A percentile compares a stretch with the other conserved stretches of the same genome.
These are phyloP conservation scores for Mechanitis mazaeus DNA, from an alignment of 2,888 invertebrate genomes.

Conservation along the genomic window DNA sequence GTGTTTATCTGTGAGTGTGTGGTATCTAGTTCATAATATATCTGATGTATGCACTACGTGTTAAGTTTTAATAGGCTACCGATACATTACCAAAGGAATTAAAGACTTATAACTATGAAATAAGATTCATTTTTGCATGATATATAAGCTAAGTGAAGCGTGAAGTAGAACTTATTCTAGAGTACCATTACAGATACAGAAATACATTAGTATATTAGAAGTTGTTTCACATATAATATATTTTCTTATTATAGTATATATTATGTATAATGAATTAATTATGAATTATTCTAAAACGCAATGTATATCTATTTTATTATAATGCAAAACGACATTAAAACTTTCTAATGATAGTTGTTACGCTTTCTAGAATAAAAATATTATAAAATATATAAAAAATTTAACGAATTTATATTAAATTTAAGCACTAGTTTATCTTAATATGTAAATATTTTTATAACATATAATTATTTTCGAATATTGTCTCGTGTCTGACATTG, in stretches of 20 bases:
- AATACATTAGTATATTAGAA: background rate
- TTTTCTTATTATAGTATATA: background rate
- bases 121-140: slow-evolving; percentile 2
- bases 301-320: background rate
- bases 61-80: slow-evolving; percentile 5
- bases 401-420: background rate
- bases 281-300: too few species aligned
- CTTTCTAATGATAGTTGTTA: slow-evolving; percentile 22
- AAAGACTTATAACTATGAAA: background rate
- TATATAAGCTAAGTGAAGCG: background rate
- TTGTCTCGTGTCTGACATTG: too few species aligned
- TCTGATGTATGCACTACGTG: background rate
- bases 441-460: too few species aligned
- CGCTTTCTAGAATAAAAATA: slow-evolving; percentile 20
- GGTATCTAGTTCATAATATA: background rate
- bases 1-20: slow-evolving; percentile 1
- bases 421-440: too few species aligned
- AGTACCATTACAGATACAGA: background rate
- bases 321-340: slow-evolving; percentile 12
- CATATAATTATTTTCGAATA: too few species aligned
- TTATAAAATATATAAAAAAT: slow-evolving; percentile 12
- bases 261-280: too few species aligned
- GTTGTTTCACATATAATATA: background rate
- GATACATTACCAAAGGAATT: background rate
- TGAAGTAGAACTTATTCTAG: slow-evolving; percentile 4